Evolutionary conservation across 2,888 invertebrate genomes (phyloP).

Genomic region (Therioaphis trifolii): DNA sequence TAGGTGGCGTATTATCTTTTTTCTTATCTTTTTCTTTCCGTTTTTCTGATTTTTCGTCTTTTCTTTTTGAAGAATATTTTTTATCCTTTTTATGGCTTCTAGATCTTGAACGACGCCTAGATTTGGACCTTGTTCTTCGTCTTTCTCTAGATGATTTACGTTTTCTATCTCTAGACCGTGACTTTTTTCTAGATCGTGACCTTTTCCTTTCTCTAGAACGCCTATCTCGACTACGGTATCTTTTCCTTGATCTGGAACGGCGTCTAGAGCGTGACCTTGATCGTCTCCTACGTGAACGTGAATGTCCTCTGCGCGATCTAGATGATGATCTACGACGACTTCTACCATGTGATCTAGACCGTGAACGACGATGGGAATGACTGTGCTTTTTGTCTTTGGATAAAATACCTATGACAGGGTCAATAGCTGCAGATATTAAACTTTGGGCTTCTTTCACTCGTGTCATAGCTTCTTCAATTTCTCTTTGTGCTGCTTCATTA

Average conservation of each 20-base stretch:
- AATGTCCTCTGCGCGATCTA: conserved; percentile 68
- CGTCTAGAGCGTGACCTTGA: conserved; percentile 72
- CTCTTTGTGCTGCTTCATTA: conserved; percentile 93
- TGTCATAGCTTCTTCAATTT: conserved; percentile 97
- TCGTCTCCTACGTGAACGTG: conserved; percentile 69
- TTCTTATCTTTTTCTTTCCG: conserved; percentile 63
- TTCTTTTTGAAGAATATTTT: conserved; percentile 62
- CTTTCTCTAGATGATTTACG: conserved; percentile 49
- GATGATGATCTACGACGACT: conserved; percentile 67
- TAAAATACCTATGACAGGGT: conserved; percentile 87
- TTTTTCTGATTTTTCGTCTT: conserved; percentile 64
- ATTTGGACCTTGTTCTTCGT: conserved; percentile 50
- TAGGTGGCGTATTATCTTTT: conserved; percentile 60
- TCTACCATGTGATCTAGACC: conserved; percentile 67
- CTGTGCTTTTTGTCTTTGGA: conserved; percentile 84
- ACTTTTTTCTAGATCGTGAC: conserved; percentile 53
- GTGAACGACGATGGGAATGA: conserved; percentile 73
- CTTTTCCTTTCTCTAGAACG: conserved; percentile 59
- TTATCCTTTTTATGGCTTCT: conserved; percentile 58
- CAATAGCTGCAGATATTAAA: conserved; percentile 92
- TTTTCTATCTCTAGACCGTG: conserved; percentile 57
- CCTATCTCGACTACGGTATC: conserved; percentile 68
- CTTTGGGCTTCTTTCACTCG: conserved; percentile 96
- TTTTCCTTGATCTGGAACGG: conserved; percentile 65
- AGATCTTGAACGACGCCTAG: conserved; percentile 57